These are phyloP conservation scores for Phocoena sinus DNA, from an alignment of 2,113 vertebrate genomes.

Conservation along the genomic window DNA sequence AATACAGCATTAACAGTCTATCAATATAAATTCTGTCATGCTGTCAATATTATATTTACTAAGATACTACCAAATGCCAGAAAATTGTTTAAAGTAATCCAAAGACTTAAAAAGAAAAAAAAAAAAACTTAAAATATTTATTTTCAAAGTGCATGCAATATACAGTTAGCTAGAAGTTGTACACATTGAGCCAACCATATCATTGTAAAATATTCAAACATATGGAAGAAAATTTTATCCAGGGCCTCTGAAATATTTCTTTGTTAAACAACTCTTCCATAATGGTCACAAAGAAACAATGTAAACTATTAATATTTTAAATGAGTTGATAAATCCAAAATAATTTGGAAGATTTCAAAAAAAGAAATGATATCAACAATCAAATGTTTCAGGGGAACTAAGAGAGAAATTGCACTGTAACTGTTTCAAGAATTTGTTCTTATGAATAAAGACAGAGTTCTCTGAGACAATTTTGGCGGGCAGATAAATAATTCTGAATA, in stretches of 20 bases:
- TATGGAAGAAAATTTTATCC: background rate
- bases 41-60: background rate
- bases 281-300: background rate
- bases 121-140: background rate
- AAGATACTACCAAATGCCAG: background rate
- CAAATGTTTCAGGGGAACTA: background rate
- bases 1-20: background rate
- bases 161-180: background rate
- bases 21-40: background rate
- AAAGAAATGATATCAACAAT: background rate
- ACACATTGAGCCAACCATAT: background rate
- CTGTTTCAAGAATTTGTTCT: background rate
- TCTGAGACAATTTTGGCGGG: background rate
- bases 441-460: background rate
- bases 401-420: background rate
- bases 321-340: background rate
- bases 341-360: background rate
- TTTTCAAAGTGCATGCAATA: background rate
- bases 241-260: background rate
- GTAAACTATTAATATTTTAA: background rate
- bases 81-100: background rate
- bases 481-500: slow-evolving; percentile 28
- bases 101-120: background rate
- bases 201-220: background rate
- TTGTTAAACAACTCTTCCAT: background rate